Conservation (phyloP, 2,113 vertebrate genomes). For the Corythornis cristatus region DNA sequence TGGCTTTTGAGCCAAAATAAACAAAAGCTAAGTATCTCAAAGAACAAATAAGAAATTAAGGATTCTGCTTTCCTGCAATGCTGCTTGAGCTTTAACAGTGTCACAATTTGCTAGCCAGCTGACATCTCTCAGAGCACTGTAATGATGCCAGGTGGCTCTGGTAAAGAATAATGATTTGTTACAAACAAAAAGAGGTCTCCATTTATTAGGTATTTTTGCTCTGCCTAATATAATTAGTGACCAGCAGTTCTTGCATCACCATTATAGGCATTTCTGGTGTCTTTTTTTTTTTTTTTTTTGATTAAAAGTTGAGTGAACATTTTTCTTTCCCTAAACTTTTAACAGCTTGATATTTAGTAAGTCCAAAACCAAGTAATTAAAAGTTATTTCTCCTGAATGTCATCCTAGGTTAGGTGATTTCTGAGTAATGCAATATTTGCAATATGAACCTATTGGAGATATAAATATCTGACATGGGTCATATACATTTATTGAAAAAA, state of each 20-base stretch:
- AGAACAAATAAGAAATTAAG: background rate
- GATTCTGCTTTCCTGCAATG: background rate
- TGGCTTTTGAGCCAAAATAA: background rate
- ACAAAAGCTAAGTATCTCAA: background rate
- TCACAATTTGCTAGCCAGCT: constrained; percentile 33
- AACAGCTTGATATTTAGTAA: background rate
- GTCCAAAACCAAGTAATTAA: background rate
- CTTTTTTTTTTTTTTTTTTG: background rate
- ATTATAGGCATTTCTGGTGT: background rate
- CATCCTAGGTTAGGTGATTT: background rate
- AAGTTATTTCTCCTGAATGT: background rate
- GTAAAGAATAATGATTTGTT: constrained; percentile 37
- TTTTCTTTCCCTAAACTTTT: background rate
- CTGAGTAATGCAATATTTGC: background rate
- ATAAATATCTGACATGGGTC: background rate
- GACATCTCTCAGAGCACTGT: constrained; percentile 32
- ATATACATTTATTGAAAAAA: constrained; percentile 6
- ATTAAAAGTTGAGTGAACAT: background rate
- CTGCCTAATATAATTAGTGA: background rate
- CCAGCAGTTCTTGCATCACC: background rate
- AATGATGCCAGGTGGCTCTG: background rate
- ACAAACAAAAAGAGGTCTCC: background rate
- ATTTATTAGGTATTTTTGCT: background rate
- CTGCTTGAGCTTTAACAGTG: constrained; percentile 2
- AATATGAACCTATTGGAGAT: background rate